Base-by-base conservation (phyloP, 2,888 invertebrate genomes). In the Eupithecia abbreviata region DNA sequence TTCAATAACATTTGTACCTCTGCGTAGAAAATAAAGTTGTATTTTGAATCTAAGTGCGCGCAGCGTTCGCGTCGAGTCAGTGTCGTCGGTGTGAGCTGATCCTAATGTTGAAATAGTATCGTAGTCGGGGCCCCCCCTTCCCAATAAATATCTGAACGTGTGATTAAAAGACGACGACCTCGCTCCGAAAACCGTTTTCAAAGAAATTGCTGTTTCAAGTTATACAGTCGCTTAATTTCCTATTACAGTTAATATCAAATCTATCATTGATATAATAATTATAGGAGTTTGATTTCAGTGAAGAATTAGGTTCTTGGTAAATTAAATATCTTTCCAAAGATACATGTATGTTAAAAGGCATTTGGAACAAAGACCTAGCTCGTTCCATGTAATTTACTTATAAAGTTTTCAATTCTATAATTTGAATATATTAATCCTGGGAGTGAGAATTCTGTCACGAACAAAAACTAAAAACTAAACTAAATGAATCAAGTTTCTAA, bases 111-210 rank as follows among this genome's bases (percentile, higher is more conserved):
- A 41, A 41, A 15, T 42, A 66, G 15, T 66, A 42, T 42, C 66
- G 13, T 66, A 42, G 41, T 66, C 41, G 15, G 3, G 42, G 42
- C 66, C 10, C 42, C 42, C 9, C 6, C 45, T 68, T 43, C 67
- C 41, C 67, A 68, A 68, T 68, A 45, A 62, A 74, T 77, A 71
- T 45, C 58, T 51, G 69, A 74, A 66, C 69, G 68, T 77, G 65
- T 74, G 77, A 74, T 70, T 77, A 70, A 55, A 73, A 10, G 42
- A 18, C 62, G 65, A 12, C 51, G 72, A 58, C 77, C 77, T 75
- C 72, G 75, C 69, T 66, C 77, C 72, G 49, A 49, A 74, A 74
- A 74, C 72, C 0, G 42, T 69, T 72, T 69, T 65, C 51, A 71
- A 74, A 69, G 74, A 76, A 73, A 68, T 76, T 49, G 47, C 43